Conservation (phyloP, 2,888 invertebrate genomes). For the Sepioteuthis lessoniana region DNA sequence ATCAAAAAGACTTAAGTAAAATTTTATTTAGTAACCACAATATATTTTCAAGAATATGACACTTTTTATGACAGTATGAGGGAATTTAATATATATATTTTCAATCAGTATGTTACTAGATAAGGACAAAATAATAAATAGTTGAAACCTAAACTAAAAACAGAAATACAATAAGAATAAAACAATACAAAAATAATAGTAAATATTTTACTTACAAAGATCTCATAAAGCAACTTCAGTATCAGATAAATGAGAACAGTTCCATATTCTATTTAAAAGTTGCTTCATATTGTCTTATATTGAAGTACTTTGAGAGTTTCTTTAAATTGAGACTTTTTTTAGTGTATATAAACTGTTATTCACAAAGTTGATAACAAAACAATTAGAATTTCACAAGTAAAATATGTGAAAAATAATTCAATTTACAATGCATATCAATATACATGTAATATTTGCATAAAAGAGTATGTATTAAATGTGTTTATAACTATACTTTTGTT, state of each 20-base stretch:
- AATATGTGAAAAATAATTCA: background rate
- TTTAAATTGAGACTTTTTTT: background rate
- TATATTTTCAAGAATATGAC: too few relatives aligned
- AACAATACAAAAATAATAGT: background rate
- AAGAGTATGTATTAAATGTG: background rate
- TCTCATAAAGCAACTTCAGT: background rate
- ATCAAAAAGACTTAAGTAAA: too few relatives aligned
- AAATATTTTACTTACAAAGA: background rate
- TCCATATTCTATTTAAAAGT: too few relatives aligned
- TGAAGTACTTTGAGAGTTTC: background rate
- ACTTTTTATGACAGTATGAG: background rate
- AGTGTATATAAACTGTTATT: background rate
- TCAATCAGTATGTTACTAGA: background rate
- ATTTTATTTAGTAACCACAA: too few relatives aligned
- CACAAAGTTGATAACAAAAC: background rate
- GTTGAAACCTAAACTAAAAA: background rate
- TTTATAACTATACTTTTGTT: background rate
- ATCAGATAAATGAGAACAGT: background rate
- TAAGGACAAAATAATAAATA: background rate
- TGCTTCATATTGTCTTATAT: background rate
- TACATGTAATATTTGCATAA: background rate
- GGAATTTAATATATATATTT: background rate
- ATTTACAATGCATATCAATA: background rate
- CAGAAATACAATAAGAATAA: background rate
- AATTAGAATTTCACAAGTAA: background rate